Conservation (phyloP, 2,888 invertebrate species). For the Stratiomys singularior region DNA sequence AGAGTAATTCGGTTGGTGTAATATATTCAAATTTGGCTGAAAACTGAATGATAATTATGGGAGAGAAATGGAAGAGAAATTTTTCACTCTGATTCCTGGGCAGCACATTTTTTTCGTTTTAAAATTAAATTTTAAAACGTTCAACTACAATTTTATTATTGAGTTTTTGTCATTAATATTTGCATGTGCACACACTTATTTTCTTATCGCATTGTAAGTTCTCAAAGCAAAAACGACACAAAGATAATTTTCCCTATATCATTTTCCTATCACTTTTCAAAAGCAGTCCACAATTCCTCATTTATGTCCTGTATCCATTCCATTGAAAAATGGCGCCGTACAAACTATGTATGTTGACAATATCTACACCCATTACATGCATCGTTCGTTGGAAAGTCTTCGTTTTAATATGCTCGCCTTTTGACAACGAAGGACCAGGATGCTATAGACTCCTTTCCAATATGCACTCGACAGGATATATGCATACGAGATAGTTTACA, state of each 20-base stretch:
- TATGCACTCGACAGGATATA: not conserved
- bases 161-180: too few species aligned
- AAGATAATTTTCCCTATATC: not conserved
- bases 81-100: too few species aligned
- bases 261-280: not conserved
- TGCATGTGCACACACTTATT: too few species aligned
- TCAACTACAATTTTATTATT: too few species aligned
- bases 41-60: not conserved
- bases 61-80: too few species aligned
- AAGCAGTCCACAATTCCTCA: not conserved
- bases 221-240: not conserved
- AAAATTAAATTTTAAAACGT: too few species aligned
- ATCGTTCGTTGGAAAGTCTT: not conserved
- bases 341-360: slow-evolving; percentile 1
- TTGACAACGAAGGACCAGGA: not conserved
- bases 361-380: not conserved
- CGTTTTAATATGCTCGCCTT: slow-evolving; percentile 2
- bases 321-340: not conserved
- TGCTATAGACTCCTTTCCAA: slow-evolving; percentile 8
- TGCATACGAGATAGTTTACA: not conserved
- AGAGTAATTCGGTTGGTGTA: not conserved
- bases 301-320: not conserved
- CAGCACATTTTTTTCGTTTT: too few species aligned
- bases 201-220: too few species aligned
- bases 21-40: not conserved